Percentiles rank a stretch among this genome's conserved stretches.
phyloP scores from a whole-genome alignment of 2,113 vertebrate species.

The Lates calcarifer region DNA sequence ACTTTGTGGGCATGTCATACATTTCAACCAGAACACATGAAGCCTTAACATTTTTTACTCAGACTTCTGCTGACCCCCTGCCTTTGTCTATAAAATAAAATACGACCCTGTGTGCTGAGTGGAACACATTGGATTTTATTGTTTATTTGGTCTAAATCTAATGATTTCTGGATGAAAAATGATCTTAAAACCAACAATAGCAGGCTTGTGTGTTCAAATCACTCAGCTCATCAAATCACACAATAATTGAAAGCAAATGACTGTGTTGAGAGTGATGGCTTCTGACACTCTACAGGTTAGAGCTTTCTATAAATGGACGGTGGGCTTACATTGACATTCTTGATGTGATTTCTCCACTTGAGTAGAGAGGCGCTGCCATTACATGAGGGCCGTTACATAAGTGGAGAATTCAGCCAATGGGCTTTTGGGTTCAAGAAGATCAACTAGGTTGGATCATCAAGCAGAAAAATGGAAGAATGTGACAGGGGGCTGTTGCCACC shows the following conservation, averaged over 20 bases:
- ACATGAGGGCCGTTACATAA: constrained; percentile 70
- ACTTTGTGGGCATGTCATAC: not conserved
- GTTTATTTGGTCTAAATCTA: constrained; percentile 8
- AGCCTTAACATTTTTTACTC: constrained; percentile 40
- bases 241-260: constrained; percentile 28
- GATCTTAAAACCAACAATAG: not conserved
- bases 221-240: constrained; percentile 23
- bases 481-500: constrained; percentile 63
- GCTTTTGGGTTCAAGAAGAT: constrained; percentile 69
- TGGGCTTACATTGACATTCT: constrained; percentile 62
- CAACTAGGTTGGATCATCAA: constrained; percentile 69
- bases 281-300: constrained; percentile 65
- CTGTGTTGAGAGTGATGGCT: constrained; percentile 34
- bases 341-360: constrained; percentile 69
- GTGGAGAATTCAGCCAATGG: constrained; percentile 54
- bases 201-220: constrained; percentile 2
- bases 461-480: constrained; percentile 73
- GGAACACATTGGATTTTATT: not conserved
- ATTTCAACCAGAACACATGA: constrained; percentile 13
- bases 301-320: constrained; percentile 49
- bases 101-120: constrained; percentile 31
- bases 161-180: not conserved
- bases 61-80: constrained; percentile 28
- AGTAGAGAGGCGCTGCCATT: constrained; percentile 59
- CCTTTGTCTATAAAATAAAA: constrained; percentile 63